Evolutionary conservation across 2,113 vertebrate species (phyloP).

Genomic region (Sphyrna mokarran): DNA sequence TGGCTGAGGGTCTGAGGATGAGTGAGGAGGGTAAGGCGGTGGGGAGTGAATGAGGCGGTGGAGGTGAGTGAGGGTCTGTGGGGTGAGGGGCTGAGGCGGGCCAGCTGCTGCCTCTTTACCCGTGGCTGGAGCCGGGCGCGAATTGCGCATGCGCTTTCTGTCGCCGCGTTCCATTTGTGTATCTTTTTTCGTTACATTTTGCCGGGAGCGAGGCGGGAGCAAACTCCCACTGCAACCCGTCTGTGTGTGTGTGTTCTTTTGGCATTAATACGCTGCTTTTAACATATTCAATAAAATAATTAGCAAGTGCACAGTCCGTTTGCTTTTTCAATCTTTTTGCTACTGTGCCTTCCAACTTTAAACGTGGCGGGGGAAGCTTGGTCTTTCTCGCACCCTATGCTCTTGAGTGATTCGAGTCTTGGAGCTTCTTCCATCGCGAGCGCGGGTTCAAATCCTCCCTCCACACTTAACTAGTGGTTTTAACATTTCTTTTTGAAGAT

Average conservation of each 20-base stretch:
- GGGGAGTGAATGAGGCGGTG: no score
- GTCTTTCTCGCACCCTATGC: background rate
- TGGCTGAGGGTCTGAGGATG: no score
- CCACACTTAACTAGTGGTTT: background rate
- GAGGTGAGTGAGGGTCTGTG: background rate
- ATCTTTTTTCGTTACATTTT: background rate
- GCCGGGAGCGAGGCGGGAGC: no score
- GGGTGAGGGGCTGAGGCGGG: constrained; percentile 39
- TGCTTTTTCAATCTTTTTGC: background rate
- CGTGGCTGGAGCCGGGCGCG: constrained; percentile 39
- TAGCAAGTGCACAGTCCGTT: background rate
- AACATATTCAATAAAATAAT: background rate
- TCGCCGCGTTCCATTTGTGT: background rate
- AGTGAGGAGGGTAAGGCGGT: no score
- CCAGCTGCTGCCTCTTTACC: constrained; percentile 42
- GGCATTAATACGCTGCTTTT: no score
- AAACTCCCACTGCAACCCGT: no score
- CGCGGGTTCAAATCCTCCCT: background rate
- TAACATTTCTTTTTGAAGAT: no score
- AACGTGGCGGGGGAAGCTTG: no score
- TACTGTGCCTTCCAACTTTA: background rate
- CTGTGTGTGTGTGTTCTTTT: no score
- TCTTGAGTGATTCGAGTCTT: background rate
- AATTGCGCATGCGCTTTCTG: background rate
- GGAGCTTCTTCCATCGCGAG: background rate